A percentile compares a stretch with the other conserved stretches of the same genome.
These are phyloP conservation scores for Scytalopus superciliaris DNA, from an alignment of 2,113 vertebrate genomes.

Conservation along the genomic window DNA sequence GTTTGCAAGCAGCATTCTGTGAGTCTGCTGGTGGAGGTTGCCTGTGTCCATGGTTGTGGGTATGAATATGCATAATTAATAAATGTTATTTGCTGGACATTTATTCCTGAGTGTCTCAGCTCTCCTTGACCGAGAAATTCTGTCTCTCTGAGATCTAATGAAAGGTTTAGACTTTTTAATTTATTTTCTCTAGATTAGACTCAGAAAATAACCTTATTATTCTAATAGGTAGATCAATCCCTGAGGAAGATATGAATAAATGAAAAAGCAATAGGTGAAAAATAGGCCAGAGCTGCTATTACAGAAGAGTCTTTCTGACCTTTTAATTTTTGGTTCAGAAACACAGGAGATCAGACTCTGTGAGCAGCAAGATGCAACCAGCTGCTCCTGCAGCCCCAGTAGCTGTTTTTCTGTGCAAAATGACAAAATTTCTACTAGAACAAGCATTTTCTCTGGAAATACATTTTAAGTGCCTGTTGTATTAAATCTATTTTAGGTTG, in stretches of 20 bases:
- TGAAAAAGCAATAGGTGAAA: slow-evolving; percentile 39
- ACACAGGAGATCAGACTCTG: background rate
- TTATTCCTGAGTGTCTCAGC: background rate
- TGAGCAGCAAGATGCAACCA: background rate
- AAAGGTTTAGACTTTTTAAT: slow-evolving; percentile 57
- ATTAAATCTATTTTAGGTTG: background rate
- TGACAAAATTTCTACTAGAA: background rate
- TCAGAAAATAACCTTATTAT: slow-evolving; percentile 62
- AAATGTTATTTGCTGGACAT: background rate
- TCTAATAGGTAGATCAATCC: slow-evolving; percentile 44
- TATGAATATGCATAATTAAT: slow-evolving; percentile 40
- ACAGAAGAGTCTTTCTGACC: background rate
- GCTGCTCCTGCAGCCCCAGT: rapidly evolving
- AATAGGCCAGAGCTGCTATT: slow-evolving; percentile 45
- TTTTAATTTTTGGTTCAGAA: background rate
- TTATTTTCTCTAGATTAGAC: slow-evolving; percentile 66
- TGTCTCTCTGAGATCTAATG: slow-evolving; percentile 42
- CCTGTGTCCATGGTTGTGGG: background rate
- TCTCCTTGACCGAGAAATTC: slow-evolving; percentile 65
- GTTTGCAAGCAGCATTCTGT: background rate
- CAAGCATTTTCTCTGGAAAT: background rate
- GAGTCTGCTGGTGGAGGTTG: background rate
- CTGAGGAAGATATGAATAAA: slow-evolving; percentile 53
- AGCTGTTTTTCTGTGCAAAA: background rate
- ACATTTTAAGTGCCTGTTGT: background rate